These are phyloP conservation scores for Thereva nobilitata DNA, from an alignment of 2,888 invertebrate species.

Conservation along the genomic window DNA sequence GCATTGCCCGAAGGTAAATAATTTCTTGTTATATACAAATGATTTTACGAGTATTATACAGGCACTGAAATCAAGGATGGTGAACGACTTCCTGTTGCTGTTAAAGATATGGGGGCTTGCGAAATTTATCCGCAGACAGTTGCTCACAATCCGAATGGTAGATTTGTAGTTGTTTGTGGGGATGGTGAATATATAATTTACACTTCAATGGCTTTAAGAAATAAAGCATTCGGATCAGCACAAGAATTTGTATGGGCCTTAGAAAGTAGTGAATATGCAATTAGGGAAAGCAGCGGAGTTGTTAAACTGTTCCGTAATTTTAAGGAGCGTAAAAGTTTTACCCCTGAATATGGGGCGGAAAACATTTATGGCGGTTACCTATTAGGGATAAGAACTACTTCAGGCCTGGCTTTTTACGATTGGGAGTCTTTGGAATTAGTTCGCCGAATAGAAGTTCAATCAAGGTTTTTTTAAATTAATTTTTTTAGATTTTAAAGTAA, in stretches of 20 bases:
- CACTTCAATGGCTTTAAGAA: constrained; percentile 97
- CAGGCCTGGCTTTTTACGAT: constrained; percentile 93
- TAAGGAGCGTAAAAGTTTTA: constrained; percentile 94
- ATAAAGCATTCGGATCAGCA: constrained; percentile 97
- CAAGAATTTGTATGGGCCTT: constrained; percentile 99
- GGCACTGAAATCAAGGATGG: constrained; percentile 82
- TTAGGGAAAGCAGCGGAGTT: constrained; percentile 84
- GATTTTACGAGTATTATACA: constrained; percentile 46
- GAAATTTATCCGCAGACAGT: constrained; percentile 99
- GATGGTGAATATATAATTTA: constrained; percentile 99
- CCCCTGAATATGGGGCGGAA: constrained; percentile 96
- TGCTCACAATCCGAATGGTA: constrained; percentile 97
- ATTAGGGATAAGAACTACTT: constrained; percentile 88
- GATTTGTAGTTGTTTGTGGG: constrained; percentile 91
- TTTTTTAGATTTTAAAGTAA: constrained; percentile 32
- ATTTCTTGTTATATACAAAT: no score
- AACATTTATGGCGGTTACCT: constrained; percentile 92
- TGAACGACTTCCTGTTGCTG: constrained; percentile 87
- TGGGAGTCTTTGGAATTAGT: constrained; percentile 94
- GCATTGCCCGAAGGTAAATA: constrained; percentile 72
- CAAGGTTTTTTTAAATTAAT: constrained; percentile 55
- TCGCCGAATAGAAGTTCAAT: constrained; percentile 95
- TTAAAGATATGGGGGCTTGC: constrained; percentile 99
- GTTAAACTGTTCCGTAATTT: constrained; percentile 97
- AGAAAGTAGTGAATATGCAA: constrained; percentile 92